These are phyloP conservation scores for Halichondria panicea DNA, from an alignment of 37 sponge, comb jelly and placozoan species.

Conservation along the genomic window DNA sequence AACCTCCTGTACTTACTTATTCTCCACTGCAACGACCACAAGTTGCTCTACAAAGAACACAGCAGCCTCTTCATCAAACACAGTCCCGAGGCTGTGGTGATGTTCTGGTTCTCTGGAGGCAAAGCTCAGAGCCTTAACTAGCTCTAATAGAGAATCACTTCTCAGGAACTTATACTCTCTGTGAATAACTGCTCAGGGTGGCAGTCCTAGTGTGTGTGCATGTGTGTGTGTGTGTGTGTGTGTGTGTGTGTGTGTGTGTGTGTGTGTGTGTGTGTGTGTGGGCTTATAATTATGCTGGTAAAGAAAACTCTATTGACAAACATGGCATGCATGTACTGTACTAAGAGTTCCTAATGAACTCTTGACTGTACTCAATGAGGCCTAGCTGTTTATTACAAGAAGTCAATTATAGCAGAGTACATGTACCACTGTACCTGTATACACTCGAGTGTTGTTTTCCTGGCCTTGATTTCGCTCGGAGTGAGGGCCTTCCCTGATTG, in stretches of 20 bases:
- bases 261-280: no score
- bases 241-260: no score
- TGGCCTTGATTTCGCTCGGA: slow-evolving; percentile 47
- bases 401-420: background rate
- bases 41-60: slow-evolving; percentile 86
- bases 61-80: slow-evolving; percentile 82
- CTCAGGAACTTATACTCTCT: slow-evolving; percentile 89
- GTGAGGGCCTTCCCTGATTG: slow-evolving; percentile 27
- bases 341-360: no score
- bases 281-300: no score
- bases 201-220: slow-evolving; percentile 84
- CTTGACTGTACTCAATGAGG: no score
- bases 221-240: no score
- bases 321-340: no score
- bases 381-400: no score
- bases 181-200: slow-evolving; percentile 80
- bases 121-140: slow-evolving; percentile 81
- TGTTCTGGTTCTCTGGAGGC: slow-evolving; percentile 71
- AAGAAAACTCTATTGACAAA: no score
- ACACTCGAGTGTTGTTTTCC: slow-evolving; percentile 51
- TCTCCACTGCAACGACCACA: slow-evolving; percentile 82
- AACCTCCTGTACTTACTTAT: slow-evolving; percentile 60
- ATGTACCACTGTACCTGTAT: slow-evolving; percentile 52
- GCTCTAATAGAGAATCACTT: slow-evolving; percentile 67
- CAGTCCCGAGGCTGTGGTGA: slow-evolving; percentile 77